A percentile compares a stretch with the other conserved stretches of the same genome.
Conservation (phyloP, 2,888 invertebrate genomes). For the Cacoxenus indagator region DNA sequence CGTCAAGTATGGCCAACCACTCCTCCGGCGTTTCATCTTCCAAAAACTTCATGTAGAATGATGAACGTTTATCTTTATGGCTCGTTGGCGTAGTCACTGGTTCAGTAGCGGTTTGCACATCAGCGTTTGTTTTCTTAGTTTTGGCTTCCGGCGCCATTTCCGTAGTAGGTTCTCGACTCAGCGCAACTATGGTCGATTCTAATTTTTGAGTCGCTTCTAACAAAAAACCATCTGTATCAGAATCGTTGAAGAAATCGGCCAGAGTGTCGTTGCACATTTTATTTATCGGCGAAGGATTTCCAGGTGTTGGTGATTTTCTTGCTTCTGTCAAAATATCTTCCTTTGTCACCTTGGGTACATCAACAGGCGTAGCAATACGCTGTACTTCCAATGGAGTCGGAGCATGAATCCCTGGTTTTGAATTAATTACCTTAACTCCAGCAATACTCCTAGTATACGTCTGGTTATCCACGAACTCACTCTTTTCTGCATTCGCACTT, state of each 20-base stretch:
- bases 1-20: slow-evolving; percentile 63
- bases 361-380: neutral
- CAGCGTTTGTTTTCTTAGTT: neutral
- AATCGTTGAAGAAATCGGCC: slow-evolving; percentile 62
- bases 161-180: neutral
- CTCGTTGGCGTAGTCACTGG: slow-evolving; percentile 22
- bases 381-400: neutral
- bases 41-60: slow-evolving; percentile 65
- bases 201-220: slow-evolving; percentile 64
- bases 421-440: neutral
- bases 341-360: neutral
- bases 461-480: no score
- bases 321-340: neutral
- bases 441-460: no score
- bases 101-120: neutral
- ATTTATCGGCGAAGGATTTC: no score
- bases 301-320: no score
- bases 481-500: slow-evolving; percentile 7
- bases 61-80: slow-evolving; percentile 54
- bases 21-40: slow-evolving; percentile 66
- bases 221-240: slow-evolving; percentile 61
- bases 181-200: slow-evolving; percentile 47
- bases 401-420: neutral
- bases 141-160: neutral
- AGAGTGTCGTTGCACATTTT: slow-evolving; percentile 4